Base-by-base conservation (phyloP, 2,888 invertebrate genomes). In the Dilophus febrilis region DNA sequence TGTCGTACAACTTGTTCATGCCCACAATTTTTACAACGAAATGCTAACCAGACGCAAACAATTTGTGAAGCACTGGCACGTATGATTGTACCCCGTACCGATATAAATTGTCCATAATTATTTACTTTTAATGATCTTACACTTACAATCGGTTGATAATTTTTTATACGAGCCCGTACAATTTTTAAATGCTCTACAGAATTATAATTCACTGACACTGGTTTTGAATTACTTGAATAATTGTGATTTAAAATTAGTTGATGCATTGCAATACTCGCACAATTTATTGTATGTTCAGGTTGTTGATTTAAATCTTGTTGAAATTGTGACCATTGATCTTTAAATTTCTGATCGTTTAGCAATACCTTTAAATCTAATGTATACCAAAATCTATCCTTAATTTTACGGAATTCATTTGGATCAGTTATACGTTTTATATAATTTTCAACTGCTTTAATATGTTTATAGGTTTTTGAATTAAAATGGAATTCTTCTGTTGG, bases 71-170 rank as follows among this genome's bases (percentile, higher is more conserved):
- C 74, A 13, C 84, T 76, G 4, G 85, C 81, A 55, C 82, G 71
- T 44, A 84, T 82, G 1, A 92, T 84, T 32, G 85, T 86, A 0
- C 92, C 92, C 53, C 79, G 74, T 3, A 91, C 71, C 19, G 82
- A 72, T 18, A 87, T 75, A 46, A 91, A 56, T 59, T 65, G 65
- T 73, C 84, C 83, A 64, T 77, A 80, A 50, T 68, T 73, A 56
- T 72, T 76, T 1, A 78, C 73, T 67, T 79, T 78, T 19, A 85
- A 61, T 57, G 76, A 71, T 51, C 73, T 72, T 37, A 84, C 58
- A 18, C 74, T 71, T 33, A 77, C 66, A 2, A 78, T 59, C 26
- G 78, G 74, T 45, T 75, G 70, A 57, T 76, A 78, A 56, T 74
- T 73, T 12, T 64, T 52, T 36, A 81, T 59, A 50, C 77, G 65